A percentile compares a stretch with the other conserved stretches of the same genome.
These are phyloP conservation scores for Chalcosyrphus nemorum DNA, from an alignment of 2,888 invertebrate species.

Conservation along the genomic window DNA sequence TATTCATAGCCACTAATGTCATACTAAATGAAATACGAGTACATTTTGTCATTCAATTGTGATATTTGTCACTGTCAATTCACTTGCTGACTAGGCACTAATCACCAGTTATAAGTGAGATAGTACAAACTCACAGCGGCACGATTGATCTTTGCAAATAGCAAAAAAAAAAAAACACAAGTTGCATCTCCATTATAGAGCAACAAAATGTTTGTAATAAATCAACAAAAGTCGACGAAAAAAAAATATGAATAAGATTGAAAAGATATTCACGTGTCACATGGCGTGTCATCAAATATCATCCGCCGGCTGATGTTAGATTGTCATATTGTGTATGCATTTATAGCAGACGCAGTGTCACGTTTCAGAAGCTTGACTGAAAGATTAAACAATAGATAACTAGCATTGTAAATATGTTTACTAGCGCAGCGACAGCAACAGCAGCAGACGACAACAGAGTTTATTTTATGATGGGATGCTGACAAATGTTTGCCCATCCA, in stretches of 20 bases:
- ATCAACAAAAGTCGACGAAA: neutral
- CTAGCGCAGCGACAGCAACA: slow-evolving; percentile 20
- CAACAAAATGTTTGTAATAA: too few relatives aligned
- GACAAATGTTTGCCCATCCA: slow-evolving; percentile 41
- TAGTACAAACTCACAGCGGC: neutral
- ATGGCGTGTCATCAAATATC: slow-evolving; percentile 39
- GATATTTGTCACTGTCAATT: neutral
- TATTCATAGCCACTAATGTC: too few relatives aligned
- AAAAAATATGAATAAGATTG: neutral
- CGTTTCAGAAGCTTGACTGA: slow-evolving; percentile 55
- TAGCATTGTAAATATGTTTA: slow-evolving; percentile 21
- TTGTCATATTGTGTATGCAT: slow-evolving; percentile 32
- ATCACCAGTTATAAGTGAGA: neutral
- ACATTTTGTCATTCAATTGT: neutral
- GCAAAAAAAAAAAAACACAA: too few relatives aligned
- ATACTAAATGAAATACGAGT: neutral
- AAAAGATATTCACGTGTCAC: slow-evolving; percentile 35
- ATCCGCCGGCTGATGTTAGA: slow-evolving; percentile 29
- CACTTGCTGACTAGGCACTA: neutral
- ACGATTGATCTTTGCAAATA: neutral
- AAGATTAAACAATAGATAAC: slow-evolving; percentile 51
- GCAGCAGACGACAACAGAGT: slow-evolving; percentile 5
- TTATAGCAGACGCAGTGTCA: slow-evolving; percentile 36
- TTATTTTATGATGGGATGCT: slow-evolving; percentile 31
- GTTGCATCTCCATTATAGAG: neutral